Evolutionary conservation across 2,797 vertebrate species (phyloP), one percentile per base, ranked within the genome.

Genomic region (Anguilla obscura): DNA sequence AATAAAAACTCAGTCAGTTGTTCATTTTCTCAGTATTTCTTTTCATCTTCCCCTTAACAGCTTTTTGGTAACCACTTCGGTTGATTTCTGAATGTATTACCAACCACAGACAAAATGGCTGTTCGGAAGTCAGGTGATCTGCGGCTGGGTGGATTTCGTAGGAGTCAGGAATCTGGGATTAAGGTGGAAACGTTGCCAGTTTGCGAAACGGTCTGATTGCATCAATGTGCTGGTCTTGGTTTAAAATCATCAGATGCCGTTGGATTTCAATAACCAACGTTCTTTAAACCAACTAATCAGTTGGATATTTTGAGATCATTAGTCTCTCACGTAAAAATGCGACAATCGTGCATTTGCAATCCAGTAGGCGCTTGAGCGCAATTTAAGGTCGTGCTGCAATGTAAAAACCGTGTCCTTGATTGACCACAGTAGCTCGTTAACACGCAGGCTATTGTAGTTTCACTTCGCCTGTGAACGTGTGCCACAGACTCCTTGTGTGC

Each of bases 111-210:
- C 95, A 96, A 97, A 97, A 96, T 97, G 96, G 96, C 96, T 96
- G 96, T 86, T 93, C 92, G 91, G 90, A 94, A 94, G 96, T 96
- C 96, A 96, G 96, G 96, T 97, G 96, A 96, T 95, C 90, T 86
- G 86, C 91, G 90, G 89, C 93, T 91, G 90, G 93, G 94, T 52
- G 45, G 84, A 58, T 30, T 48, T 40, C 24, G 33, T 58, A 79
- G 87, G 30, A 50, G 52, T 60, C 63, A 48, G 63, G 60, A 58
- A 36, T 7, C n/a, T 60, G 63, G 16, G 33, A 7, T 87, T 69
- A 63, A 86, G 85, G 60, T 86, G 85, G 85, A 69, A 85, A 82
- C 21, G 40, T 80, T 21, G 14, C 71, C 76, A 76, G 40, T 80
- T 3, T 24, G 4, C 45, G n/a, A 21, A 21, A 76, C 14, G 6